Base-by-base conservation (phyloP, 92 coral and sea anemone genomes). In the Umimayanthus chanpuru region DNA sequence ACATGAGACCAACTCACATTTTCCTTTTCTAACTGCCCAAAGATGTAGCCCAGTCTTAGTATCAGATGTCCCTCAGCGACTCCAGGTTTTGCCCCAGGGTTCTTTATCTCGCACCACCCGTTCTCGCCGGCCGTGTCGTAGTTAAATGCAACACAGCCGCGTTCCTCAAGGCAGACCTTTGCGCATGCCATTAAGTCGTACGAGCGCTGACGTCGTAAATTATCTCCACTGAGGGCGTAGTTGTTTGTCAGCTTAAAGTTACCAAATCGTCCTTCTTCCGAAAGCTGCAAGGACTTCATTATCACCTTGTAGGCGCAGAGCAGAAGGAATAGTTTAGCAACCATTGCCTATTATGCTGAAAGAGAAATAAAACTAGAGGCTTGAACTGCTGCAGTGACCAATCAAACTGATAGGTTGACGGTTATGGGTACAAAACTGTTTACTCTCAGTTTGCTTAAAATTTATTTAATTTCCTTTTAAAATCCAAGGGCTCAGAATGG, bases 81-180 rank as follows among this genome's bases (percentile, higher is more conserved):
- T 53, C 11, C 5, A 6, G 61, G n/a, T 3, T 82, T 36, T 3
- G 21, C 53, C 0, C 26, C 85, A 12, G 30, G 47, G 10, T 38
- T 53, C 77, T 88, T 92, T 47, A 94, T 79, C 72, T 92, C 88
- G 77, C 96, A 94, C 15, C 74, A 41, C 26, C 94, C 93, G 76
- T 87, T 82, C 80, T 20, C 43, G n/a, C 50, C 50, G 9, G 58
- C 75, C 77, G 89, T 77, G 40, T 90, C 88, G 64, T 86, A 92
- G 91, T 94, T 94, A 36, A 94, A 92, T 9, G 96, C 90, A 81
- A 61, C 25, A 76, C 96, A 94, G 36, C 65, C 85, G 21, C 77
- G 53, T 21, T 64, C 88, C 15, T 66, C 90, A 72, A 94, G 85
- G 58, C 96, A 94, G 41, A 85, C 67, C 14, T 92, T 91, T 21